Conservation (phyloP, 2,113 vertebrate species). For the Pelodiscus sinensis region DNA sequence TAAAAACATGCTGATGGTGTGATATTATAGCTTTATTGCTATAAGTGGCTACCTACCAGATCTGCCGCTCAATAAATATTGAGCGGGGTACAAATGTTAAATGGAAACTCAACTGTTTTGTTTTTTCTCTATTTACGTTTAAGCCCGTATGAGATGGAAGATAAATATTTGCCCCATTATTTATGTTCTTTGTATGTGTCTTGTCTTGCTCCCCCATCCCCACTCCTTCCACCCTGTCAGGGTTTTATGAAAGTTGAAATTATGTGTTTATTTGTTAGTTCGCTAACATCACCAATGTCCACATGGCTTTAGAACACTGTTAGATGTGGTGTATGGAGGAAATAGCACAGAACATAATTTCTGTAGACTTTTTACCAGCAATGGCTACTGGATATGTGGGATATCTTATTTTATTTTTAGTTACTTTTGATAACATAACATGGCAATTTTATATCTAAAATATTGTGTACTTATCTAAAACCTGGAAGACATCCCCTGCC, state of each 20-base stretch:
- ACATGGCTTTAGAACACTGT: not conserved
- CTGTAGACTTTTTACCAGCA: not conserved
- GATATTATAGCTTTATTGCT: not conserved
- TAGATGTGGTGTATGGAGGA: not conserved
- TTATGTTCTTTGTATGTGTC: not conserved
- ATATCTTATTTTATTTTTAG: not conserved
- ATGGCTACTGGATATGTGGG: not conserved
- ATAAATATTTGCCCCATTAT: not conserved
- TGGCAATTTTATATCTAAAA: not conserved
- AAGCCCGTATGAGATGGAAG: not conserved
- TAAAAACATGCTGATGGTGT: not conserved
- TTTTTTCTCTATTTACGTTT: not conserved
- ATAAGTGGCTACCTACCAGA: not conserved
- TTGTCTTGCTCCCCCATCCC: rapidly evolving
- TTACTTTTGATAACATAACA: not conserved
- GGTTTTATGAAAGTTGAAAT: not conserved
- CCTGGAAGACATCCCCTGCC: slow-evolving; percentile 22
- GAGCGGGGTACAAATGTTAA: not conserved
- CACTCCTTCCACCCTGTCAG: not conserved
- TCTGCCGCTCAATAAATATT: not conserved
- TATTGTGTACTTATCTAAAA: not conserved
- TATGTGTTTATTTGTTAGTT: not conserved
- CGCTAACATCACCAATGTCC: not conserved
- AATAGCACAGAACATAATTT: not conserved
- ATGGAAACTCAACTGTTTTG: not conserved